Evolutionary conservation across 2,797 vertebrate genomes (phyloP), one percentile per base, ranked within the genome.

Genomic region (Myotis vivesi): DNA sequence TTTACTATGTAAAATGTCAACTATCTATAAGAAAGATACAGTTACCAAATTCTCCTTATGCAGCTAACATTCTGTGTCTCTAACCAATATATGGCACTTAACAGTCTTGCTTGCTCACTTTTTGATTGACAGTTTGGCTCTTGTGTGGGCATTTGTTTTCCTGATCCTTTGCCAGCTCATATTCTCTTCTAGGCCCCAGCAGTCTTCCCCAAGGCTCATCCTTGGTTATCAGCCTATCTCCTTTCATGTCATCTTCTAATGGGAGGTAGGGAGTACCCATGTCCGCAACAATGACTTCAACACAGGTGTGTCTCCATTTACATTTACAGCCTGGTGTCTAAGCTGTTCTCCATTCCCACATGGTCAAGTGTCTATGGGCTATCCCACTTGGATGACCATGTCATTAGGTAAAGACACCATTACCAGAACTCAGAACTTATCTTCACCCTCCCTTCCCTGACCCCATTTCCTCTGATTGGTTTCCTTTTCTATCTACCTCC

Each of bases 211-310:
- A 36, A 57, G 41, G 57, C 44, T 71, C 38, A 8, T 17, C 62
- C 25, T 46, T 33, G n/a, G 28, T 66, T 64, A 49, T 11, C 73
- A 19, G 38, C 46, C 55, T 28, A 11, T 49, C 64, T 82, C 10
- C 59, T 33, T 16, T 36, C 28, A 2, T 9, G 41, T 11, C 46
- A 1, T 20, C 15, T 73, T 71, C 44, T 57, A 53, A 69, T 2
- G 3, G 0, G 28, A 44, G 23, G 13, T 20, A 25, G 8, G 25
- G 17, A 33, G 20, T 17, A 25, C 8, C 55, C 28, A 1, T 8
- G 41, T n/a, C 49, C 46, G 49, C 28, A 38, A 69, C 3, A 16
- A 1, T 12, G 46, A 28, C 55, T 53, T 62, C 28, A 38, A 69
- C 2, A 20, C 17, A 59, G 71, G 11, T 73, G 22, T 11, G 16